Evolutionary conservation across 2,888 invertebrate genomes (phyloP), one percentile per base, ranked within the genome.

Genomic region (Caenorhabditis sinica): DNA sequence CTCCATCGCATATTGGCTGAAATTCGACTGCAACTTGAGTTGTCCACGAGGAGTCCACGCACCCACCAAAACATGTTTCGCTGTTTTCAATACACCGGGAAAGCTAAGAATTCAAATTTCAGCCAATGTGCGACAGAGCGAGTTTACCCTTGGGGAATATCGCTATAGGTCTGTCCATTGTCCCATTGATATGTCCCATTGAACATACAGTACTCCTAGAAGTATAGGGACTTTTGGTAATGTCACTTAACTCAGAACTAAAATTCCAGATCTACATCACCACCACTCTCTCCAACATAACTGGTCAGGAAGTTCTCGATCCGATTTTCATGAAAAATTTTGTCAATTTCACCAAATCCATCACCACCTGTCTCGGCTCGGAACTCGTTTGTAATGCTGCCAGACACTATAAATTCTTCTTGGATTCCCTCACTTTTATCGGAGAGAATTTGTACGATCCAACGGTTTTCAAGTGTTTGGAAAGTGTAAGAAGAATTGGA

Each of bases 261-360:
- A n/a, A n/a, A n/a, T 43, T 63, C n/a, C 61, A 61, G 61, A 15
- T 4, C 40, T 63, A 63, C 43, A 63, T 63, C 60, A n/a, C 17
- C 9, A 17, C 28, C 15, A 43, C 43, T 2, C 25, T 63, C 11
- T 43, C 5, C 23, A 43, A 43, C 11, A 23, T 17, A 11, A 23
- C 33, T 23, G 63, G 43, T 15, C 28, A 11, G 8, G 36, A 60
- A n/a, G 25, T 63, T 43, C 20, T 43, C 13, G 20, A 43, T 43
- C 25, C 25, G 15, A 36, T 2, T 43, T 63, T 63, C 25, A 63
- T 63, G 43, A 63, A 23, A 13, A 63, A 20, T 3, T 63, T 63
- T 11, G 6, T 17, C 23, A 25, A 63, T 1, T 63, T 63, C 63
- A 63, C 63, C 11, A 63, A 25, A 5, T 8, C 20, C 23, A 8